Base-by-base conservation (phyloP, 1,140 invertebrate genomes). In the Hypsibius dujardini region DNA sequence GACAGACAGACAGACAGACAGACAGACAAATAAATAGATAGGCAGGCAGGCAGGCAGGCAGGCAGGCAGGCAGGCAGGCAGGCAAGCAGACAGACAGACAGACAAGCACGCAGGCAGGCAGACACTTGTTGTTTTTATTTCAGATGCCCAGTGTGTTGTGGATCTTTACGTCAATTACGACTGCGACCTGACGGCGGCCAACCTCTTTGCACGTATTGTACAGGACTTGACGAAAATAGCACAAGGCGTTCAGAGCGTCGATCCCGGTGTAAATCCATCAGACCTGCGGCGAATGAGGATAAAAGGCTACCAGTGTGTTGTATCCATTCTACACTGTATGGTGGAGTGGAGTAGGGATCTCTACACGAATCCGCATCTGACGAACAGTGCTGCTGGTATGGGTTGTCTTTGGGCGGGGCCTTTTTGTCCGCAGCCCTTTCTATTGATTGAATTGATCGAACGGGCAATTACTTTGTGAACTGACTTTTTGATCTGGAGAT, bases 141-240 rank as follows among this genome's bases (percentile, higher is more conserved):
- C 75, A 79, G 94, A 98, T 83, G 92, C 95, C 2, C 95, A 98
- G 80, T 94, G 90, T 79, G 92, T 99, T 42, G 95, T 99, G 1
- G 96, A 99, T 80, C 95, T 99, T 74, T 99, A 98, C 81, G 91
- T 99, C 1, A 99, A 99, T 80, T 99, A 99, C 80, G 96, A 99
- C 80, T 99, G 96, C 82, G 94, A 99, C 85, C 83, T 99, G 59
- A 88, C 90, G 1, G 90, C 95, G 40, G 93, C 95, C 14, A 99
- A 99, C 83, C 85, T 99, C 70, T 98, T 99, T 81, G 94, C 97
- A 83, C 84, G 90, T 75, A 75, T 85, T 2, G 80, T 85, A 1
- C 94, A 92, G 78, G 90, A 92, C 81, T 83, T 95, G 46, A 92
- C 90, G 7, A 94, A 92, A 81, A 92, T 94, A 74, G 90, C 90